Evolutionary conservation across 64 coral and sea anemone genomes (phyloP).

Genomic region (Dendrophyllia cribrosa): DNA sequence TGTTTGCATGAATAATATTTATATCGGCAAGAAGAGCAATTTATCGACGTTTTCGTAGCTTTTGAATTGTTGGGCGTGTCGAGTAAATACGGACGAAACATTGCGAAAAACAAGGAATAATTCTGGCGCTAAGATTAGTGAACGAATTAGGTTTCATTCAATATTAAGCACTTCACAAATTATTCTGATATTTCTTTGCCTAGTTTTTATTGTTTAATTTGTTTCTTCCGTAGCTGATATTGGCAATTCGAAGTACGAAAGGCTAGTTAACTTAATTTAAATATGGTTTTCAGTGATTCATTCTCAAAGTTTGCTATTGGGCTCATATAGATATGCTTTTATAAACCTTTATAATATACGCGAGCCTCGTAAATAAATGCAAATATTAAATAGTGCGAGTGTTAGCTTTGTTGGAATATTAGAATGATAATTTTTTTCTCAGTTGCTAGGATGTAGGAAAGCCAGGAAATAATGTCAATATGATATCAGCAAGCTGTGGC

Average conservation of each 20-base stretch:
- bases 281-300: too few relatives aligned
- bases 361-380: too few relatives aligned
- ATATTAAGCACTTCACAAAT: background rate
- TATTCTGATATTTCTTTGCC: background rate
- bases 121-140: background rate
- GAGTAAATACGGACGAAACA: background rate
- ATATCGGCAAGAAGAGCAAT: background rate
- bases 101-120: background rate
- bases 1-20: background rate
- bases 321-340: too few relatives aligned
- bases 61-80: background rate
- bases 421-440: background rate
- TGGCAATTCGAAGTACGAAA: too few relatives aligned
- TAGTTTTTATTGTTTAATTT: background rate
- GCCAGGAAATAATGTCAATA: conserved; percentile 52
- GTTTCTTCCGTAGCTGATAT: background rate
- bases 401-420: background rate
- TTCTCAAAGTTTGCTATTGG: too few relatives aligned
- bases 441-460: conserved; percentile 35
- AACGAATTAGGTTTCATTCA: background rate
- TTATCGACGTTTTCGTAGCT: background rate
- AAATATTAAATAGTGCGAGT: background rate
- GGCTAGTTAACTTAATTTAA: too few relatives aligned
- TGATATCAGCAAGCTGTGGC: background rate
- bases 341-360: too few relatives aligned